Base-by-base conservation (phyloP, 1,140 invertebrate genomes). In the Apis florea region DNA sequence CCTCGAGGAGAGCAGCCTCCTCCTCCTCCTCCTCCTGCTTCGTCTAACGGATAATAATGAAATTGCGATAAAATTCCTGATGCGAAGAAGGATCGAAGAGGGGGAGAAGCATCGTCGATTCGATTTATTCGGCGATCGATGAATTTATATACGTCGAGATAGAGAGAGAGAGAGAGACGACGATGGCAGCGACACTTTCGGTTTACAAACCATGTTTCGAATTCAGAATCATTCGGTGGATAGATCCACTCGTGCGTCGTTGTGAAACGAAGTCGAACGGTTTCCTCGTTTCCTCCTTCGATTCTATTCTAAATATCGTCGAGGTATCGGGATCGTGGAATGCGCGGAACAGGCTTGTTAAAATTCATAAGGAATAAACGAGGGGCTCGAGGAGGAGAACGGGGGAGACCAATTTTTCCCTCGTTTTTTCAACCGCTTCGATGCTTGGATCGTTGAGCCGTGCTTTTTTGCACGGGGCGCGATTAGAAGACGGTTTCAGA, bases 121-220 rank as follows among this genome's bases (percentile, higher is more conserved):
- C n/a, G 63, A 68, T 85, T 76, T 85, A 77, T 85, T 64, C 83
- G 59, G 9, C 13, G 21, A 11, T 54, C 74, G 59, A 85, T 85
- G 83, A 85, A 85, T 85, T 77, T n/a, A n/a, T n/a, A n/a, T n/a
- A n/a, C n/a, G n/a, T n/a, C n/a, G n/a, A n/a, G n/a, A n/a, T n/a
- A n/a, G n/a, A n/a, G n/a, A n/a, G n/a, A n/a, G n/a, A n/a, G n/a
- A n/a, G n/a, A n/a, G n/a, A n/a, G n/a, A n/a, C n/a, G n/a, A n/a
- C n/a, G n/a, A n/a, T n/a, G n/a, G n/a, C n/a, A n/a, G n/a, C 31
- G 31, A 40, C 31, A 40, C 31, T 40, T 40, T 5, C 31, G 31
- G 31, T 40, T 40, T 40, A 40, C 31, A 40, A 40, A 5, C 4
- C 31, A 6, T 40, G 31, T 83, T 17, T 69, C 67, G 31, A 56